Conservation (phyloP, 1,140 invertebrate species). For the Megathymus violae region DNA sequence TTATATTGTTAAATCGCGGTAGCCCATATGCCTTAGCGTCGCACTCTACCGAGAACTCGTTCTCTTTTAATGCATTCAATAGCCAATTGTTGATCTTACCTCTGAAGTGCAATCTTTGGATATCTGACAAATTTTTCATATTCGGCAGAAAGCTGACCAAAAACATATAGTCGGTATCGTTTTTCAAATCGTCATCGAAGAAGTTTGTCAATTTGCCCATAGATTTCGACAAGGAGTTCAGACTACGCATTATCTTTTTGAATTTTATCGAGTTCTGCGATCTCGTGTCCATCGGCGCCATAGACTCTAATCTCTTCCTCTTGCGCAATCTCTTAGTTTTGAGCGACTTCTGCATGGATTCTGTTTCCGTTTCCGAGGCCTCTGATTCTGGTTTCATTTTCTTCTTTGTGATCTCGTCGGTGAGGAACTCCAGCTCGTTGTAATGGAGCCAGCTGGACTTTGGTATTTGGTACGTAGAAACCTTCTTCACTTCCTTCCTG, state of each 20-base stretch:
- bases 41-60: constrained; percentile 28
- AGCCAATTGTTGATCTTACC: constrained; percentile 47
- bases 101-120: constrained; percentile 46
- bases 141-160: constrained; percentile 43
- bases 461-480: constrained; percentile 19
- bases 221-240: neutral
- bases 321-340: neutral
- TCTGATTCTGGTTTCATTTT: constrained; percentile 7
- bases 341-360: neutral
- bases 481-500: constrained; percentile 48
- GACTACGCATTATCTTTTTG: constrained; percentile 14
- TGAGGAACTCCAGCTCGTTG: constrained; percentile 35
- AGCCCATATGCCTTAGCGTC: constrained; percentile 30
- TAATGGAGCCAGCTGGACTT: constrained; percentile 39
- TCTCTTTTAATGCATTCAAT: constrained; percentile 38
- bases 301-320: neutral
- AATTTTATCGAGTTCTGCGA: constrained; percentile 13
- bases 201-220: constrained; percentile 2
- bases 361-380: constrained; percentile 6
- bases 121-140: constrained; percentile 39
- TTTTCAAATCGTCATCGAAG: constrained; percentile 8
- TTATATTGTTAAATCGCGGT: constrained; percentile 10
- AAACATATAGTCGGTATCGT: constrained; percentile 43
- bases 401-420: constrained; percentile 30
- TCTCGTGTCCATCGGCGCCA: neutral